A percentile compares a stretch with the other conserved stretches of the same genome.
phyloP scores from a whole-genome alignment of 2,888 invertebrate genomes.

The Dusona sp. region DNA sequence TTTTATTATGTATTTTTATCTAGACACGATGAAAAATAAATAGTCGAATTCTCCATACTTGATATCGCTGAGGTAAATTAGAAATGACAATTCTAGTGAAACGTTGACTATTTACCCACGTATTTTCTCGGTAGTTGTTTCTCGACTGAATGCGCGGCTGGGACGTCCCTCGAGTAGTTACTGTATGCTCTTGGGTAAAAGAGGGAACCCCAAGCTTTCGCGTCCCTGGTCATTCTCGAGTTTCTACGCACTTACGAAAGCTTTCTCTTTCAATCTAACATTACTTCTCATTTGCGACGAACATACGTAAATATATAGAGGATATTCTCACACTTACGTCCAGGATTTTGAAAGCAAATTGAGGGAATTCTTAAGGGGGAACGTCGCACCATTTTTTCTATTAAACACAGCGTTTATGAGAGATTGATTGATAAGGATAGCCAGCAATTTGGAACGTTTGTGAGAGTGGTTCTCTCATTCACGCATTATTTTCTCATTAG shows the following conservation, averaged over 20 bases:
- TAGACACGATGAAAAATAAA: not conserved
- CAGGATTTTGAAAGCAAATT: not conserved
- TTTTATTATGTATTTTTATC: not conserved
- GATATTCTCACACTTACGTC: not conserved
- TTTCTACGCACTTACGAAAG: conserved; percentile 35
- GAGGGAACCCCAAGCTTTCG: conserved; percentile 29
- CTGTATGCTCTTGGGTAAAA: conserved; percentile 36
- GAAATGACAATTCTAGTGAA: conserved; percentile 26
- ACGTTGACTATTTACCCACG: conserved; percentile 37
- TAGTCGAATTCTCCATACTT: not conserved
- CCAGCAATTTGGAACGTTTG: not conserved
- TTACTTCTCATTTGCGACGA: conserved; percentile 14
- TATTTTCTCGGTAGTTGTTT: conserved; percentile 18
- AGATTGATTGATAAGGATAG: not conserved
- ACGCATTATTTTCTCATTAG: no score
- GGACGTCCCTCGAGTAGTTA: conserved; percentile 28
- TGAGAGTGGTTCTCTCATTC: no score
- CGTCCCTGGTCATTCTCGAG: conserved; percentile 54
- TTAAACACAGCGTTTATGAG: not conserved
- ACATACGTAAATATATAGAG: conserved; percentile 7
- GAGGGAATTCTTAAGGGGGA: not conserved
- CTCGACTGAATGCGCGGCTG: conserved; percentile 10
- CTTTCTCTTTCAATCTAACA: conserved; percentile 19
- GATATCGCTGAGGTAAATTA: not conserved
- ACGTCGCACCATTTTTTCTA: not conserved